Evolutionary conservation across 2,797 vertebrate genomes (phyloP), one percentile per base, ranked within the genome.

Genomic region (Harpagifer antarcticus): DNA sequence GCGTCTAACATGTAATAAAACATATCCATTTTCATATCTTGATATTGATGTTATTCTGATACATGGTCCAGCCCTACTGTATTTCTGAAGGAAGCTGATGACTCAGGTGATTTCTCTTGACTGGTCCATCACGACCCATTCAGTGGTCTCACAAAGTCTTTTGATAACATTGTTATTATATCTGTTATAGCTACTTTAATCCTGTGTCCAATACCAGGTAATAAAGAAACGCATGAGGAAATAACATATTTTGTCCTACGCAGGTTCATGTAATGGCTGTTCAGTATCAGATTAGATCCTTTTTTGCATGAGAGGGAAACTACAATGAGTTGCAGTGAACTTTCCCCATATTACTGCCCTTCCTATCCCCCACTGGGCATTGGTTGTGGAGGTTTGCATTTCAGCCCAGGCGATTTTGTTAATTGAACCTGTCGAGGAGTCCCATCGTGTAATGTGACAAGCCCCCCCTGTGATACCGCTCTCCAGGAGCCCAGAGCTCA

Each of bases 341-440:
- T 12, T 63, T 42, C 66, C 54, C 72, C 0, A 4, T 49, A 20
- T 75, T 60, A 58, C 69, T 66, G 74, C 47, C 57, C 20, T n/a
- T 59, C 15, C 62, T 72, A 59, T 82, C 79, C 81, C 79, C 81
- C 82, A 65, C 64, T 20, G 57, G 10, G 72, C 0, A 55, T 49
- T 19, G 2, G 54, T 48, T 76, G 9, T 55, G 52, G 43, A 58
- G 81, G 81, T 79, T 85, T 92, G 45, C 55, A 78, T 92, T 94
- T 94, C 89, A 86, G 57, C 66, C 64, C 72, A 62, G 79, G 66
- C 84, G 70, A 86, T 88, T 89, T 86, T 84, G 82, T 86, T 92
- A 91, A 89, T 91, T 89, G 86, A 91, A 72, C 69, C 54, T 12
- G 73, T 82, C 85, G 71, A 81, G 65, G 74, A 72, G 71, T 84